These are phyloP conservation scores for Enteromius afrohamiltoni DNA, from an alignment of 2,797 vertebrate genomes.

Conservation along the genomic window DNA sequence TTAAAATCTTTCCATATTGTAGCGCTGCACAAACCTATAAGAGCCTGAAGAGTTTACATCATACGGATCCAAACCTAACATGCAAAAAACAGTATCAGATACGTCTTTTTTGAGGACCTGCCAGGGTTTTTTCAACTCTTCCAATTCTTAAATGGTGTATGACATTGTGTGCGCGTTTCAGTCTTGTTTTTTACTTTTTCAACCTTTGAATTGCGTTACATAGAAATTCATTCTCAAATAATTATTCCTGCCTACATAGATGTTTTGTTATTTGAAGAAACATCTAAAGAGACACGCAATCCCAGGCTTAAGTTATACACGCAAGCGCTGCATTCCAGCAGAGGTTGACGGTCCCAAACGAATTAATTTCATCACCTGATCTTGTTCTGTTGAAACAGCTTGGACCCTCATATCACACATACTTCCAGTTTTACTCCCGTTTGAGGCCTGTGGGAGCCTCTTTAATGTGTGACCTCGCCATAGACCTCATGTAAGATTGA, in stretches of 20 bases:
- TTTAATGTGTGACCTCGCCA: conserved; percentile 35
- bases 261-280: conserved; percentile 51
- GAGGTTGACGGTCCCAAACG: not conserved
- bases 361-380: conserved; percentile 37
- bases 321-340: conserved; percentile 38
- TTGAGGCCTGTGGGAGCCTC: conserved; percentile 2
- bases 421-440: conserved; percentile 15
- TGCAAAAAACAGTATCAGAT: conserved; percentile 59
- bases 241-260: conserved; percentile 27
- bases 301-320: conserved; percentile 17
- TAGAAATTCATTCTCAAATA: conserved; percentile 31
- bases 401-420: conserved; percentile 24
- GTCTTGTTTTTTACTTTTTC: conserved; percentile 26
- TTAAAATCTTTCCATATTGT: conserved; percentile 50
- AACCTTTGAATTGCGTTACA: conserved; percentile 33
- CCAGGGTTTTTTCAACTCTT: conserved; percentile 41
- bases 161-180: not conserved
- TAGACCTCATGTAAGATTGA: conserved; percentile 23
- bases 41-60: conserved; percentile 43
- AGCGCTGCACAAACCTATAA: conserved; percentile 1
- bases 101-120: conserved; percentile 54
- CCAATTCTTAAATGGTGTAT: not conserved
- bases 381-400: conserved; percentile 38
- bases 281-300: conserved; percentile 38
- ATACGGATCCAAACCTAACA: conserved; percentile 45